phyloP scores from a whole-genome alignment of 2,113 vertebrate species.

The Notechis scutatus region DNA sequence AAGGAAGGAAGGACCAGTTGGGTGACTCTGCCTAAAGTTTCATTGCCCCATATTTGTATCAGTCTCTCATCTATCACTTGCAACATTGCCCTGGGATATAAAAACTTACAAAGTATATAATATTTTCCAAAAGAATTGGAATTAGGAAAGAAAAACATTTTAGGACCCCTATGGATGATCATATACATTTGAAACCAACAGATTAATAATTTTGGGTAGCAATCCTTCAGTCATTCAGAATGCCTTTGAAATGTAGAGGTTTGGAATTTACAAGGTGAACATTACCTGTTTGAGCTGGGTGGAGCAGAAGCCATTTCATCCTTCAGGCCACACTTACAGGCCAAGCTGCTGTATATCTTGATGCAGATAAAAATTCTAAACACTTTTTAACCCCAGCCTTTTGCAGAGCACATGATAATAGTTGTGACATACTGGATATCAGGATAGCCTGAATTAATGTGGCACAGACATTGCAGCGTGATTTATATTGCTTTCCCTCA shows the following conservation, averaged over 20 bases:
- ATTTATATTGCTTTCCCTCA: not conserved
- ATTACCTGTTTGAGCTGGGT: not conserved
- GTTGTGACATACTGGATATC: not conserved
- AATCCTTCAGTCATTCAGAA: not conserved
- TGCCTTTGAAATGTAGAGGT: not conserved
- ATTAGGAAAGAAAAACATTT: not conserved
- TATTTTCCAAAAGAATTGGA: not conserved
- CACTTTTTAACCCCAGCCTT: not conserved
- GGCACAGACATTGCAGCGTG: not conserved
- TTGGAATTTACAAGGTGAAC: not conserved
- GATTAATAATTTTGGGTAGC: not conserved
- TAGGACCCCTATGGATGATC: not conserved
- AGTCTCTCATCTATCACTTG: too few species aligned
- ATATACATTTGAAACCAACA: not conserved
- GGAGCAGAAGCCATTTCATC: not conserved
- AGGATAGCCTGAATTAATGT: not conserved
- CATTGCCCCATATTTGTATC: not conserved
- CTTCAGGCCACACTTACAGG: not conserved
- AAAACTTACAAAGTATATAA: not conserved
- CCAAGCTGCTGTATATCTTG: not conserved
- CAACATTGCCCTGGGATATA: not conserved
- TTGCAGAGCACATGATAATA: not conserved
- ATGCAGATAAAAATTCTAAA: not conserved
- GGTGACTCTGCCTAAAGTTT: not conserved
- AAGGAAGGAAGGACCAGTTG: not conserved